Evolutionary conservation across 2,113 vertebrate genomes (phyloP).

Genomic region (Silurus meridionalis): DNA sequence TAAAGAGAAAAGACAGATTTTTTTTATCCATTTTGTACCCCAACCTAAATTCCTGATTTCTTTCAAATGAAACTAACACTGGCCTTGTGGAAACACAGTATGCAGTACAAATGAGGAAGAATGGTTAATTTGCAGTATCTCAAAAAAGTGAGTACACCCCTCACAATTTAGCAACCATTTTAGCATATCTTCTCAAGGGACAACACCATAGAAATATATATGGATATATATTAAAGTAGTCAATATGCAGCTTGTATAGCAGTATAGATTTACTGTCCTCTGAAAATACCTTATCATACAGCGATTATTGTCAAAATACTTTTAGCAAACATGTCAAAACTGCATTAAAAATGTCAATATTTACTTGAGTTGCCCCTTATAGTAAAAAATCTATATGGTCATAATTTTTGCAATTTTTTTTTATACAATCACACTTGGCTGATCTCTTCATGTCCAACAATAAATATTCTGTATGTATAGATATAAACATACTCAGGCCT

Average conservation of each 20-base stretch:
- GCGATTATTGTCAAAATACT: too few relatives aligned
- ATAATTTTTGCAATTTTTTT: background rate
- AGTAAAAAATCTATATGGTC: background rate
- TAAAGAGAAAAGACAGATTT: slow-evolving; percentile 14
- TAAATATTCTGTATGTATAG: background rate
- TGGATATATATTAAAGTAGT: too few relatives aligned
- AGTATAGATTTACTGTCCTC: too few relatives aligned
- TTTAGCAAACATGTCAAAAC: too few relatives aligned
- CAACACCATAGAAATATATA: too few relatives aligned
- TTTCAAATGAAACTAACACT: background rate
- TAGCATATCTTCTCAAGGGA: too few relatives aligned
- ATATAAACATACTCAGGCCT: background rate
- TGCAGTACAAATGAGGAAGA: background rate
- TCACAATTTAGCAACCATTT: too few relatives aligned
- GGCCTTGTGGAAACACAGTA: background rate
- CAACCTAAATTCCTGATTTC: background rate
- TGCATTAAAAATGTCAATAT: background rate
- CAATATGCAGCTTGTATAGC: too few relatives aligned
- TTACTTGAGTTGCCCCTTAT: background rate
- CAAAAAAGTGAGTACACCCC: too few relatives aligned
- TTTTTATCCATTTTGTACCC: background rate
- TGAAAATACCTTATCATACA: too few relatives aligned
- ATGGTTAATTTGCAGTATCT: background rate
- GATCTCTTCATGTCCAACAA: background rate
- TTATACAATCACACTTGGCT: background rate